Evolutionary conservation across 2,888 invertebrate genomes (phyloP), one percentile per base, ranked within the genome.

Genomic region (Coenonympha glycerion): DNA sequence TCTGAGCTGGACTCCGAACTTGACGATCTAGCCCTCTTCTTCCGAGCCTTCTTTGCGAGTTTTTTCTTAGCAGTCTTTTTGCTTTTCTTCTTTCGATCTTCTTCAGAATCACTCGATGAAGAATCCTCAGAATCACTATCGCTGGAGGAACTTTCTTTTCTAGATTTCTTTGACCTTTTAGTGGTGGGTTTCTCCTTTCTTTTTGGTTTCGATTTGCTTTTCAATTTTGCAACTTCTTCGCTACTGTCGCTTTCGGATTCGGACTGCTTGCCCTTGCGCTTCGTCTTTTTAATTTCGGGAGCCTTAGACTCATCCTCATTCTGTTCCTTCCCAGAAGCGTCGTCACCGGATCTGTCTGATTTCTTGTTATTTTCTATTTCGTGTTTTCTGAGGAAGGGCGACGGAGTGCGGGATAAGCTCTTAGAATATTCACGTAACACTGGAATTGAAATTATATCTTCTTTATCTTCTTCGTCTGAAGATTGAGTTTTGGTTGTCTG

Each of bases 351-450:
- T 58, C 78, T 73, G 47, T 86, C 75, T 1, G 79, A 65, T 63
- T 82, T 86, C 73, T 90, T 79, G 64, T 69, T 69, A 42, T 64
- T 72, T 53, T 83, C 90, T 40, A 90, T 88, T 71, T 91, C 91
- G 58, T 90, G 88, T 60, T 89, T 90, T 64, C 92, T 92, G 55
- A 94, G 91, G 77, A 95, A 95, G 34, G 95, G 95, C 11, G 95
- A 95, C 9, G 95, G 95, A 0, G 95, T 95, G 57, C 95, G 90
- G n/a, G 95, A 95, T 34, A 94, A 87, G 67, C 94, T 95, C 71
- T 90, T 89, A 16, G 92, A 92, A 72, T 91, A 92, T 69, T 92
- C 84, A 26, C 85, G 73, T 50, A 77, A 58, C 11, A 68, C 70
- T 28, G 86, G 81, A 46, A 87, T 70, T 1, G 75, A 61, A 56